phyloP scores from a whole-genome alignment of 2,888 invertebrate species.

The Synergus umbraculus region DNA sequence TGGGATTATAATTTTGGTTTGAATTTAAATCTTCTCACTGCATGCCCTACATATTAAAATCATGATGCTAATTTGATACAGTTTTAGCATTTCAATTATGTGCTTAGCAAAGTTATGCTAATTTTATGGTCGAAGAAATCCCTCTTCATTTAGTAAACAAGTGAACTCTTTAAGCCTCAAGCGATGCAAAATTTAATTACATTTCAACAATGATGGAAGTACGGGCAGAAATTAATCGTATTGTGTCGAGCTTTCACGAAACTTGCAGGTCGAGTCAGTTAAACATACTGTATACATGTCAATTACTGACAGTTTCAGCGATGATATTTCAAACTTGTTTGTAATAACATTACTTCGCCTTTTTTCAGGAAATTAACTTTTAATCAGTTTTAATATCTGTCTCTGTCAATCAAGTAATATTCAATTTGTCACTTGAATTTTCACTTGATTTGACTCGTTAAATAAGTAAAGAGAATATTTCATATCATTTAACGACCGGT shows the following conservation, averaged over 20 bases:
- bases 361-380: neutral
- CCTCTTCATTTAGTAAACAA: neutral
- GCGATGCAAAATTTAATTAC: neutral
- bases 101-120: neutral
- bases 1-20: neutral
- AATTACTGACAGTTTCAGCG: neutral
- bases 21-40: too few relatives aligned
- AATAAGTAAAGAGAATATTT: neutral
- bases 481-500: neutral
- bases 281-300: neutral
- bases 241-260: slow-evolving; percentile 1
- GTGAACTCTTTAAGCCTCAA: neutral
- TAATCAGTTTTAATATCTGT: neutral
- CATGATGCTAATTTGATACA: too few relatives aligned
- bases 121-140: neutral
- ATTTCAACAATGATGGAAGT: slow-evolving; percentile 1
- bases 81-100: neutral
- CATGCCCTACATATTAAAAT: too few relatives aligned
- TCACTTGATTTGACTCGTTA: neutral
- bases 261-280: neutral
- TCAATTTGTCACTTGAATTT: neutral
- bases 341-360: neutral
- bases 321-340: neutral
- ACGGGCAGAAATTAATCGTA: neutral
- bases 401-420: neutral